phyloP scores from a whole-genome alignment of 2,888 invertebrate species.

The Pristionchus arcanus region DNA sequence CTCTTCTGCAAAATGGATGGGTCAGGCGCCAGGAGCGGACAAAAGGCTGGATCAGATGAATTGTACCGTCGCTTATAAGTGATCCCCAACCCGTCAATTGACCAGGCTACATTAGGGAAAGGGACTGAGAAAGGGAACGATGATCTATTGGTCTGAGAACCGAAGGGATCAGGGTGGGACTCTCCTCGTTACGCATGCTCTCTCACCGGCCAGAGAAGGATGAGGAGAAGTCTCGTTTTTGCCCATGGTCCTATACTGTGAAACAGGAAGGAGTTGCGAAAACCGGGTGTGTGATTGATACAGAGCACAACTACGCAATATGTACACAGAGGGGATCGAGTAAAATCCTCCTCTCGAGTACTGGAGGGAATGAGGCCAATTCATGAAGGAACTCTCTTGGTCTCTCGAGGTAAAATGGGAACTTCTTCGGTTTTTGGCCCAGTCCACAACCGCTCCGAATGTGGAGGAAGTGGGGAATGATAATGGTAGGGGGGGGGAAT shows the following conservation, averaged over 20 bases:
- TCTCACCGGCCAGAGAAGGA: background rate
- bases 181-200: background rate
- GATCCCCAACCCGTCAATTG: background rate
- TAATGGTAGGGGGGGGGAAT: too few relatives aligned
- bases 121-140: background rate
- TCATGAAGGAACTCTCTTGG: background rate
- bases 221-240: background rate
- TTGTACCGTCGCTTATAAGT: background rate
- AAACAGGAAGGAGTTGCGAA: constrained; percentile 8
- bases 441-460: too few relatives aligned
- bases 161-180: background rate
- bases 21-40: background rate
- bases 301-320: constrained; percentile 11
- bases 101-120: constrained; percentile 13
- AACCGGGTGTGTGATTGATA: background rate
- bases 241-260: background rate
- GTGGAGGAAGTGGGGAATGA: too few relatives aligned
- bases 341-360: constrained; percentile 17
- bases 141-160: constrained; percentile 32
- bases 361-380: background rate
- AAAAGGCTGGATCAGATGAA: background rate
- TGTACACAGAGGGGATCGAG: background rate
- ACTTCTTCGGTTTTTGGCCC: too few relatives aligned
- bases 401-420: background rate
- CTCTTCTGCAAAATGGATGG: background rate